Evolutionary conservation across 2,113 vertebrate species (phyloP), one percentile per base, ranked within the genome.

Genomic region (Pantherophis guttatus): DNA sequence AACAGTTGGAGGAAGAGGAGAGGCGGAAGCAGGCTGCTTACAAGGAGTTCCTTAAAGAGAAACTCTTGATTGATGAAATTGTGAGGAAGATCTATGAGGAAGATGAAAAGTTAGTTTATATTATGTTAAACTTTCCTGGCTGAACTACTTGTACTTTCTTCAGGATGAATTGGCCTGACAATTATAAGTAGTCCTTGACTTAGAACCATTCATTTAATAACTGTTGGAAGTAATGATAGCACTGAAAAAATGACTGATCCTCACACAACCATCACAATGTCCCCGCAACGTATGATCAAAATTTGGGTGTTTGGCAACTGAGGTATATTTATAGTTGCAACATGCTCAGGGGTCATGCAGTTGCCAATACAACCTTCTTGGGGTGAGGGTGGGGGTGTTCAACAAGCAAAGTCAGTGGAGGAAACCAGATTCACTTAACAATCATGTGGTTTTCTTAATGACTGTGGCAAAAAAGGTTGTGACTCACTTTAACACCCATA

Each of bases 21-120:
- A 95, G 23, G 57, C 98, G 93, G 93, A 99, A 97, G 95, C 98
- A 99, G 95, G 97, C 98, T 62, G 98, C 98, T 0, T 99, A 99
- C 9, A 96, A 99, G 92, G 98, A 99, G 94, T 98, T 99, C 96
- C 97, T 99, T 53, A 98, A 97, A 96, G 99, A 99, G 93, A 99
- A 99, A 95, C 96, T 98, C 92, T 95, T 99, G 98, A 98, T 99
- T 75, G 99, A 99, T 87, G 98, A 99, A 96, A 99, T 99, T 39
- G 95, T 99, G 92, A 98, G 97, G 70, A 99, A 98, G 97, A 98
- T 99, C 96, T 99, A 98, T 19, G 98, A 99, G 91, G 99, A 99
- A 96, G 98, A 99, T 91, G 97, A 98, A 94, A 97, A 95, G 99
- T 99, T 96, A 98, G 98, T 96, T 87, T 29, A 7, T 17, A 8